A percentile compares a stretch with the other conserved stretches of the same genome.
phyloP scores from a whole-genome alignment of 1,140 invertebrate species.

The Wiebesia pumilae region DNA sequence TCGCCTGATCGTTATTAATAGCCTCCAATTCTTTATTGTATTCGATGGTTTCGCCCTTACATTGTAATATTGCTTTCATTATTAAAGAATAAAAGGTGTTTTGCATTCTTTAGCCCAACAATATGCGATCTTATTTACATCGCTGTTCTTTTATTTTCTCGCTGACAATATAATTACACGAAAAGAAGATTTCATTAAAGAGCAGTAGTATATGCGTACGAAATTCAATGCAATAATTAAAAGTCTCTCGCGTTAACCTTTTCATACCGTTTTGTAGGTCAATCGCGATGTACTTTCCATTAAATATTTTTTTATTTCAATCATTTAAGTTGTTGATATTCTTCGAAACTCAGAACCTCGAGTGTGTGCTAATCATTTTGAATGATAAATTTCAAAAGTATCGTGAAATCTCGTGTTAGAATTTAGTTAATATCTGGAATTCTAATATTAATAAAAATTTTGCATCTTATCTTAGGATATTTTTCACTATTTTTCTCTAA shows the following conservation, averaged over 20 bases:
- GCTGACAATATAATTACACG: background rate
- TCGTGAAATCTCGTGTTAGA: too few species aligned
- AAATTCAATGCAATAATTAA: background rate
- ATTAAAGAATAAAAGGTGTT: background rate
- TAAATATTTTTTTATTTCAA: too few species aligned
- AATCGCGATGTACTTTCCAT: too few species aligned
- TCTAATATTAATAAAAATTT: too few species aligned
- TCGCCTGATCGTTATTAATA: background rate
- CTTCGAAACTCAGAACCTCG: too few species aligned
- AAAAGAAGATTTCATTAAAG: background rate
- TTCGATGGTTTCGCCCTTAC: background rate
- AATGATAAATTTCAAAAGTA: too few species aligned
- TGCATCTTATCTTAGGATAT: too few species aligned
- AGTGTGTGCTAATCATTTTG: too few species aligned
- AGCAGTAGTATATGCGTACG: background rate
- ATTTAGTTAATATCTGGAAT: too few species aligned
- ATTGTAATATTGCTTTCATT: constrained; percentile 1
- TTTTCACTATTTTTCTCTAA: too few species aligned
- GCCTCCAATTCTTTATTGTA: background rate
- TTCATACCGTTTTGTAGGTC: too few species aligned
- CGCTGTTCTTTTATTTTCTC: background rate
- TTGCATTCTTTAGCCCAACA: background rate
- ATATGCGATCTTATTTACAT: background rate
- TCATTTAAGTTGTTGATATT: too few species aligned
- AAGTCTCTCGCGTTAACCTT: background rate